Evolutionary conservation across 2,797 vertebrate species (phyloP).

Genomic region (Bryconaethiops microstoma): DNA sequence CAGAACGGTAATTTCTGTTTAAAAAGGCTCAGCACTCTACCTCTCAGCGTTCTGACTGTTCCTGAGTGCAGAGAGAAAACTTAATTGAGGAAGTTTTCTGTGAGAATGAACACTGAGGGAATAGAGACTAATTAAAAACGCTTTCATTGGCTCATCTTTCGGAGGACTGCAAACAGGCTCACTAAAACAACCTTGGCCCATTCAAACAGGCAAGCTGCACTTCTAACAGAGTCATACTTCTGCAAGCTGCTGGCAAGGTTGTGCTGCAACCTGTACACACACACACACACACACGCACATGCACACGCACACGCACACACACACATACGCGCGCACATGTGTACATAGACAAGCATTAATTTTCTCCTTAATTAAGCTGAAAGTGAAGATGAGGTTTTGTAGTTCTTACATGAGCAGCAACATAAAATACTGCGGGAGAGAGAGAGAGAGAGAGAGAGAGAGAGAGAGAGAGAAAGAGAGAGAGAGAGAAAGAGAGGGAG

Average conservation of each 20-base stretch:
- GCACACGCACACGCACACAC: not conserved
- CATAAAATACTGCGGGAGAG: slow-evolving; percentile 39
- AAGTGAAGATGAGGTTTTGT: slow-evolving; percentile 72
- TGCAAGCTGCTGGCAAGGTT: not conserved
- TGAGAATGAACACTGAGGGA: slow-evolving; percentile 29
- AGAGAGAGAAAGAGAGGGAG: slow-evolving; percentile 9
- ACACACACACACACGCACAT: slow-evolving; percentile 2
- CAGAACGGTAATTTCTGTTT: slow-evolving; percentile 12
- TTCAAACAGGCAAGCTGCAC: not conserved
- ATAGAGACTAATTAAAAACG: slow-evolving; percentile 23
- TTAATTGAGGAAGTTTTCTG: slow-evolving; percentile 27
- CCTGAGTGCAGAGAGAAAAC: slow-evolving; percentile 17
- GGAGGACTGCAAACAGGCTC: not conserved
- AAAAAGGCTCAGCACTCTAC: slow-evolving; percentile 7
- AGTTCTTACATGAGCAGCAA: slow-evolving; percentile 67
- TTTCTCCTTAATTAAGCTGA: slow-evolving; percentile 74
- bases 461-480: not conserved
- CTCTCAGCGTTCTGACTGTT: not conserved
- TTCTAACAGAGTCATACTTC: slow-evolving; percentile 24
- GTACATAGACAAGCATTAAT: slow-evolving; percentile 76
- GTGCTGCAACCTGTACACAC: not conserved
- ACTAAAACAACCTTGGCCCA: not conserved
- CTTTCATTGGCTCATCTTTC: slow-evolving; percentile 1
- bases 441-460: slow-evolving; percentile 14
- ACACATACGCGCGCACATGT: slow-evolving; percentile 60